A percentile compares a stretch with the other conserved stretches of the same genome.
These are phyloP conservation scores for Drosophila longiperda DNA, from an alignment of 2,888 invertebrate species.

Conservation along the genomic window DNA sequence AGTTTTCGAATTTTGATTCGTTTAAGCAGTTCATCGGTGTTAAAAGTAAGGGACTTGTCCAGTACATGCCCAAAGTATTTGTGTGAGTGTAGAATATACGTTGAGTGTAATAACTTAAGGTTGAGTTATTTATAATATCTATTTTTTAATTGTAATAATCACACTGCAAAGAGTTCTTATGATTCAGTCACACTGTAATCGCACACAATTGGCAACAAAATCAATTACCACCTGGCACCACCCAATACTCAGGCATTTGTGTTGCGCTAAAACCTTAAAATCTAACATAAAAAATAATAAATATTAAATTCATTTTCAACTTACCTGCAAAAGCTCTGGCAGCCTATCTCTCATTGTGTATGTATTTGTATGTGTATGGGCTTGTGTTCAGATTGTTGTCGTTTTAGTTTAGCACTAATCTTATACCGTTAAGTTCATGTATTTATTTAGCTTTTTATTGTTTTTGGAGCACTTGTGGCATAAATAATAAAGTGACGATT, in stretches of 20 bases:
- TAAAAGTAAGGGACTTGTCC: background rate
- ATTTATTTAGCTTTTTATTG: conserved; percentile 15
- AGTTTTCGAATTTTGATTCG: background rate
- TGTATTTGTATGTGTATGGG: conserved; percentile 27
- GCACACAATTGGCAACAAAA: conserved; percentile 19
- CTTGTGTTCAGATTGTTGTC: conserved; percentile 22
- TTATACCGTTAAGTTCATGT: conserved; percentile 21
- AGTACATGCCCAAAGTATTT: background rate
- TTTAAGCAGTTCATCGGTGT: background rate
- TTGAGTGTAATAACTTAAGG: background rate
- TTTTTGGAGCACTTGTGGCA: conserved; percentile 28
- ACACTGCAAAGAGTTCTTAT: background rate
- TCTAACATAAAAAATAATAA: background rate
- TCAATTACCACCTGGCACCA: background rate
- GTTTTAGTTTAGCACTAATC: conserved; percentile 4
- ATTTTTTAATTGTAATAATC: background rate
- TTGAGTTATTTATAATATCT: background rate
- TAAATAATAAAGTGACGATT: conserved; percentile 16
- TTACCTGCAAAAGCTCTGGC: conserved; percentile 84
- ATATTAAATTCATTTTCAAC: conserved; percentile 26
- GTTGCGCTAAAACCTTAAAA: conserved; percentile 10
- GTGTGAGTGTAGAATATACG: background rate
- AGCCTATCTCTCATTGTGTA: conserved; percentile 82
- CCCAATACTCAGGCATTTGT: background rate
- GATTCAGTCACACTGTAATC: conserved; percentile 22